phyloP scores from a whole-genome alignment of 1,140 invertebrate genomes.

The Andrena cerasifolii region DNA sequence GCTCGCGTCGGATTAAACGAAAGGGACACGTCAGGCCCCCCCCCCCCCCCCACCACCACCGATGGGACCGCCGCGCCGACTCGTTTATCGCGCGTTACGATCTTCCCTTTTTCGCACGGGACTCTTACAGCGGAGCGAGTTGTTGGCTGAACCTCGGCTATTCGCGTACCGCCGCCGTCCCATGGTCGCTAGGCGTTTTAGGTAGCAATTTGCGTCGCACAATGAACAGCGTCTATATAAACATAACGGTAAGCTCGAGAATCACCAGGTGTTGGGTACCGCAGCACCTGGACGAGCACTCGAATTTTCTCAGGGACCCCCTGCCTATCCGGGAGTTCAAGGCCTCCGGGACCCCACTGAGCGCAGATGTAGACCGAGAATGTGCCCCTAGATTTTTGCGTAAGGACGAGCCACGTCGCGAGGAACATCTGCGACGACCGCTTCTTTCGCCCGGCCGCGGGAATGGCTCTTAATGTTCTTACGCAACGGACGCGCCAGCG shows the following conservation, averaged over 20 bases:
- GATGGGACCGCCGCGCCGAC: too few species aligned
- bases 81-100: too few species aligned
- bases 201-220: constrained; percentile 22
- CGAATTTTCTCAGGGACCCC: constrained; percentile 61
- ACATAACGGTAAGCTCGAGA: constrained; percentile 51
- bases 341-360: constrained; percentile 43
- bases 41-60: too few species aligned
- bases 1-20: not conserved
- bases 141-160: too few species aligned
- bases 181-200: constrained; percentile 14
- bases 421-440: constrained; percentile 35
- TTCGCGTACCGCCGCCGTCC: constrained; percentile 2
- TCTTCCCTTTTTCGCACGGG: too few species aligned
- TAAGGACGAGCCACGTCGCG: constrained; percentile 9
- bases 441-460: not conserved
- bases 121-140: too few species aligned
- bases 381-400: constrained; percentile 23
- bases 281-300: constrained; percentile 57
- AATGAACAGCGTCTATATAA: constrained; percentile 33
- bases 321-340: constrained; percentile 19
- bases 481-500: not conserved
- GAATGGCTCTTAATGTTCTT: not conserved
- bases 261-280: constrained; percentile 42
- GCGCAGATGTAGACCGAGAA: constrained; percentile 50
- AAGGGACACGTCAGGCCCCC: not conserved